These are phyloP conservation scores for rabbit (Oryctolagus cuniculus) DNA, from an alignment of 2,113 vertebrate genomes.

Conservation along the genomic window DNA sequence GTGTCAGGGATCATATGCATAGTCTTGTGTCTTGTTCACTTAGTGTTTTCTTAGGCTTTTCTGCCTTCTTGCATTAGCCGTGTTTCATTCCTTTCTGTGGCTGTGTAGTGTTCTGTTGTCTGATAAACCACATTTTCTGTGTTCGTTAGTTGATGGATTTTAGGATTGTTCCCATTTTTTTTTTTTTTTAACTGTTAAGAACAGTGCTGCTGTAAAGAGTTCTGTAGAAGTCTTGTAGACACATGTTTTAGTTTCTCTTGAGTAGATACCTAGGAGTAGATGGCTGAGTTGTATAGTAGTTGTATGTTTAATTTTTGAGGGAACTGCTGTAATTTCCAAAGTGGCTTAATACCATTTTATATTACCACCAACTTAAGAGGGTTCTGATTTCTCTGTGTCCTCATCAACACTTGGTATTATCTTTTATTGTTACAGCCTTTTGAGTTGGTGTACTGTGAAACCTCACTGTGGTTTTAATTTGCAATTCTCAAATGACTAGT, in stretches of 20 bases:
- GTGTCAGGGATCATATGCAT: not conserved
- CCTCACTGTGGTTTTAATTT: constrained; percentile 57
- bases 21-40: not conserved
- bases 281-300: not conserved
- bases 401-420: not conserved
- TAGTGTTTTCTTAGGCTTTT: not conserved
- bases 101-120: not conserved
- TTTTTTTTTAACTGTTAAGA: not conserved
- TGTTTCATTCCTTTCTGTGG: not conserved
- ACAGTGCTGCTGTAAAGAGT: not conserved
- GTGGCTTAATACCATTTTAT: not conserved
- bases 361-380: not conserved
- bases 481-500: constrained; percentile 32
- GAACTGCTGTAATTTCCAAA: constrained; percentile 3
- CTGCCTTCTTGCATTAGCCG: not conserved
- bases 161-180: not conserved
- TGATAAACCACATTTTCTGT: not conserved
- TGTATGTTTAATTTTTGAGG: not conserved
- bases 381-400: not conserved
- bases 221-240: not conserved
- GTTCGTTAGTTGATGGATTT: not conserved
- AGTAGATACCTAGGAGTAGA: not conserved
- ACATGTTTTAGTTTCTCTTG: not conserved
- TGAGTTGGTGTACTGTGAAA: constrained; percentile 36
- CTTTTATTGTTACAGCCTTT: not conserved